A percentile compares a stretch with the other conserved stretches of the same genome.
phyloP scores from a whole-genome alignment of 2,113 vertebrate genomes.

The Hemichromis elongatus region DNA sequence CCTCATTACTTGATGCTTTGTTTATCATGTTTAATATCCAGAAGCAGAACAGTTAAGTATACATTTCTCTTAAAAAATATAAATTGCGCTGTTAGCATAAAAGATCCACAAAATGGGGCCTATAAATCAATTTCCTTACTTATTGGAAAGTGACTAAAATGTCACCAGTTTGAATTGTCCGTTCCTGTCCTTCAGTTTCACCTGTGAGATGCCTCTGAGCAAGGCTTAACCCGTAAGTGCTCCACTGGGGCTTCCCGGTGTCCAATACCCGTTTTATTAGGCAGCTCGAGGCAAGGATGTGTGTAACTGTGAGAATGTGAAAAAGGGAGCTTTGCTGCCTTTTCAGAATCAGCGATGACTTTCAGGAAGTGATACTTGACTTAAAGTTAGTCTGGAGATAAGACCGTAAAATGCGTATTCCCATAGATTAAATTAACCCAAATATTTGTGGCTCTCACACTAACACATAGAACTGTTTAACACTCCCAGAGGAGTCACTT shows the following conservation, averaged over 20 bases:
- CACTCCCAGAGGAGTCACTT: not conserved
- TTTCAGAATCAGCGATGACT: not conserved
- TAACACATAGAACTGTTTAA: not conserved
- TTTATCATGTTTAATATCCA: not conserved
- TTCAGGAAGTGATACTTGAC: not conserved
- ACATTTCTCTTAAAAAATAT: not conserved
- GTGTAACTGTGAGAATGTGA: not conserved
- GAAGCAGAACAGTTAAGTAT: not conserved
- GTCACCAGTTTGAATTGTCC: not conserved
- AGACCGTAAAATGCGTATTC: not conserved
- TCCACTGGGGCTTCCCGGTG: not conserved
- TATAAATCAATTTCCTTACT: not conserved
- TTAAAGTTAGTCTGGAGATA: not conserved
- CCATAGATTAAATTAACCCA: not conserved
- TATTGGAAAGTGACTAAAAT: not conserved
- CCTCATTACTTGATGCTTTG: not conserved
- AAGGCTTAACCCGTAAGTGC: not conserved
- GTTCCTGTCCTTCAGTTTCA: not conserved
- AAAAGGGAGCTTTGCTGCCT: not conserved
- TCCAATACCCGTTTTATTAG: not conserved
- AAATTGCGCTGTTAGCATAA: not conserved
- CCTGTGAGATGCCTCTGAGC: not conserved
- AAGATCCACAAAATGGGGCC: not conserved
- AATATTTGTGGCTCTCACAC: not conserved
- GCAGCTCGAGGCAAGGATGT: not conserved